Base-by-base conservation (phyloP, 1,140 invertebrate genomes). In the Drosophila santomea region DNA sequence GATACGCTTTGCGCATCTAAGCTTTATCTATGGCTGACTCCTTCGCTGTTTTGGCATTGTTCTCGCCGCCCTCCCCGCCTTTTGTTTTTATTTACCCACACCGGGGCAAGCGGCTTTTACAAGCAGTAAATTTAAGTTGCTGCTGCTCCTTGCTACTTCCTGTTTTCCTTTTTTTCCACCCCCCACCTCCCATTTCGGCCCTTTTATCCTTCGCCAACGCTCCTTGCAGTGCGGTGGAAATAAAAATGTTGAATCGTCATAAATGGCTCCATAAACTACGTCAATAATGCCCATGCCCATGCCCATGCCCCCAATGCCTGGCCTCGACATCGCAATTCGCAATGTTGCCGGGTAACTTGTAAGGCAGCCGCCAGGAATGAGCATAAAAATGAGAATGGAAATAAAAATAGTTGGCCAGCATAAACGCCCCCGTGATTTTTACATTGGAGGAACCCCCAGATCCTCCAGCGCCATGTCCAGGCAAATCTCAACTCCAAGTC, bases 161-260 rank as follows among this genome's bases (percentile, higher is more conserved):
- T n/a, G 6, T 48, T 55, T 39, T 55, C n/a, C 4, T 50, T 15
- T 32, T 32, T 48, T 14, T 20, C 62, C 20, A 10, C 23, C 25
- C 25, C 3, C 23, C 3, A 0, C 32, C 6, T 3, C 1, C 32
- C 7, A 32, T 7, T 32, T 32, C 7, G 28, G 28, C n/a, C 8
- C 12, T 48, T 57, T 52, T 52, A 36, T 52, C 32, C 50, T 32
- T 8, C 32, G 32, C 32, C 32, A n/a, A 3, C 35, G 32, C 10
- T 35, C 17, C 69, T 47, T 85, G 80, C 80, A 64, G 58, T 80
- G 84, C 64, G 84, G 84, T 84, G 79, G 77, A 89, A 89, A 89
- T 84, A 89, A 89, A 89, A 89, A 84, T 89, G 84, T 89, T 89
- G 84, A 89, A 89, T 89, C 84, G 84, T 89, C 84, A 89, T 89